Evolutionary conservation across 2,113 vertebrate genomes (phyloP).

Genomic region (Zosterops japonicus): DNA sequence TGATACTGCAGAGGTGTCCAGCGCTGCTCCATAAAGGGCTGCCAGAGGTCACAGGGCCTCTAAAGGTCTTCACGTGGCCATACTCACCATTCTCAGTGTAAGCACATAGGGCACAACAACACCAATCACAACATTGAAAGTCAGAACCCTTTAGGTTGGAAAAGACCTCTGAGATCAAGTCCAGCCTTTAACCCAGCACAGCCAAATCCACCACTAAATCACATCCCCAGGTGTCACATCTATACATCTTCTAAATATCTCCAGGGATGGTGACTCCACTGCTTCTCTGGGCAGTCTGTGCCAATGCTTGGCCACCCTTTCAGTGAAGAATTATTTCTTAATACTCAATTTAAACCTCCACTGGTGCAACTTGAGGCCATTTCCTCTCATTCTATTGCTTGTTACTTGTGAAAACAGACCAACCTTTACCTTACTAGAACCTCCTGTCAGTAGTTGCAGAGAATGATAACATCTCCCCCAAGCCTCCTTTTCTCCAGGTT

Average conservation of each 20-base stretch:
- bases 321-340: neutral
- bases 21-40: neutral
- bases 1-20: neutral
- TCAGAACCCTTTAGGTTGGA: neutral
- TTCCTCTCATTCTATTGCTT: neutral
- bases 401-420: neutral
- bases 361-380: neutral
- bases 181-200: neutral
- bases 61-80: neutral
- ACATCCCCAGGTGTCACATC: neutral
- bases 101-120: neutral
- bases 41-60: neutral
- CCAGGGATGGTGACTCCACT: too few relatives aligned
- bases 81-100: neutral
- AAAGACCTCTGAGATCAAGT: neutral
- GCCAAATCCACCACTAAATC: neutral
- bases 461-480: neutral
- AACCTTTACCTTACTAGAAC: neutral
- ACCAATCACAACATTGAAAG: too few relatives aligned
- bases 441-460: neutral
- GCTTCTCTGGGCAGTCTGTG: neutral
- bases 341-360: too few relatives aligned
- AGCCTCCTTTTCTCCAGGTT: neutral
- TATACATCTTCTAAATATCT: neutral
- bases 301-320: neutral